Base-by-base conservation (phyloP, 2,888 invertebrate species). In the Dermolepida albohirtum region DNA sequence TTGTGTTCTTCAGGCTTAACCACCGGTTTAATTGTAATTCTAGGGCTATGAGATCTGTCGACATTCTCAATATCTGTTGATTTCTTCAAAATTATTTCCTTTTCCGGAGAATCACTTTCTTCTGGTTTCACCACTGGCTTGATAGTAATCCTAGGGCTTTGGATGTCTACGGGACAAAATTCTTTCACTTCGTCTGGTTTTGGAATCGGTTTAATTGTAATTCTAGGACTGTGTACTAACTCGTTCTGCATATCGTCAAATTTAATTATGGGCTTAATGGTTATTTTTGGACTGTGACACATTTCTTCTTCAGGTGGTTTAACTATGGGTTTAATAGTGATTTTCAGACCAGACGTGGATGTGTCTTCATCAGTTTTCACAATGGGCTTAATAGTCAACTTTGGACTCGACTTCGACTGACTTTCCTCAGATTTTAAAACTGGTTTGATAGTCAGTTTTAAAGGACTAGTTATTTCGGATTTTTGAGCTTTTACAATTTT, bases 21-120 rank as follows among this genome's bases (percentile, higher is more conserved):
- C 68, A 88, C 82, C 2, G 88, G 87, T 81, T 88, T 88, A 70
- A 88, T 88, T 71, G 87, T 88, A 55, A 88, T 79, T 81, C 87
- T 88, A 73, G 86, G 86, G 63, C 74, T 77, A 63, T 76, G 72
- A 14, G 69, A 70, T 40, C 72, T 59, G 6, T 73, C 72, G 1
- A 71, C 64, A 14, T 75, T 74, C 43, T 78, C 78, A 8, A 73
- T 63, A 47, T 77, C 74, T 68, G 72, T 5, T 7, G 34, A 62
- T 84, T 85, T 69, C 85, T 83, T 77, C 85, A 86, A 34, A 77
- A 57, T 2, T 77, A 77, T 57, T 76, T 17, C 75, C 75, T 16
- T 77, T 75, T 76, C 77, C 79, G 17, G 78, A 68, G 22, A 82
- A 78, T 72, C 40, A 17, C 62, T 12, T 54, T 76, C 76, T 8